These are phyloP conservation scores for Agonum fuliginosum DNA, from an alignment of 2,888 invertebrate genomes.

Conservation along the genomic window DNA sequence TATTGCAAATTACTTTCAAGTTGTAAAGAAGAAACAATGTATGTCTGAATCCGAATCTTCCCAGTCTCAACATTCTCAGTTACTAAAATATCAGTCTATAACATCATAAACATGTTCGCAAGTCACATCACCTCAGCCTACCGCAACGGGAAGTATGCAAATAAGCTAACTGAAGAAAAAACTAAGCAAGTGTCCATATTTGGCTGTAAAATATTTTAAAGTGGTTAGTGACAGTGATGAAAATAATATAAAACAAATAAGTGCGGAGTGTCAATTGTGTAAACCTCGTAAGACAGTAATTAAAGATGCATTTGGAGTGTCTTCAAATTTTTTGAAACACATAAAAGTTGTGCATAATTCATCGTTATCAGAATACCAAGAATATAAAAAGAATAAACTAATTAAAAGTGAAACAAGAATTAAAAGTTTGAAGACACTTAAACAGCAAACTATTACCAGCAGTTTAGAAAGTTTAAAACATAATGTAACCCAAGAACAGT, in stretches of 20 bases:
- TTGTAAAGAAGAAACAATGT: background rate
- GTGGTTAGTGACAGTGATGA: no score
- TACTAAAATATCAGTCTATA: background rate
- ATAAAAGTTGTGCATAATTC: background rate
- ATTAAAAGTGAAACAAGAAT: background rate
- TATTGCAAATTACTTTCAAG: background rate
- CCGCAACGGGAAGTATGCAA: background rate
- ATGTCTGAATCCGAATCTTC: no score
- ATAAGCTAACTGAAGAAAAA: background rate
- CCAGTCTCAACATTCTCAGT: background rate
- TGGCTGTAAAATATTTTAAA: background rate
- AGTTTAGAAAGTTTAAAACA: background rate
- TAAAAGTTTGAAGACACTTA: background rate
- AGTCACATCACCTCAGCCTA: background rate
- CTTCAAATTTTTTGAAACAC: conserved; percentile 1
- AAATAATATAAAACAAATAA: background rate
- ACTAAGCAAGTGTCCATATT: background rate
- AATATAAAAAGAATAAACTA: conserved; percentile 2
- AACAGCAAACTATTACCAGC: background rate
- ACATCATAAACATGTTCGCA: background rate
- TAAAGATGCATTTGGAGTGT: background rate
- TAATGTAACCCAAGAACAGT: background rate
- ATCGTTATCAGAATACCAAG: background rate
- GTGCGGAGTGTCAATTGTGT: background rate
- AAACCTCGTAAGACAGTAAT: no score